phyloP scores from a whole-genome alignment of 2,888 invertebrate genomes.

The Acanthacorydalis orientalis region DNA sequence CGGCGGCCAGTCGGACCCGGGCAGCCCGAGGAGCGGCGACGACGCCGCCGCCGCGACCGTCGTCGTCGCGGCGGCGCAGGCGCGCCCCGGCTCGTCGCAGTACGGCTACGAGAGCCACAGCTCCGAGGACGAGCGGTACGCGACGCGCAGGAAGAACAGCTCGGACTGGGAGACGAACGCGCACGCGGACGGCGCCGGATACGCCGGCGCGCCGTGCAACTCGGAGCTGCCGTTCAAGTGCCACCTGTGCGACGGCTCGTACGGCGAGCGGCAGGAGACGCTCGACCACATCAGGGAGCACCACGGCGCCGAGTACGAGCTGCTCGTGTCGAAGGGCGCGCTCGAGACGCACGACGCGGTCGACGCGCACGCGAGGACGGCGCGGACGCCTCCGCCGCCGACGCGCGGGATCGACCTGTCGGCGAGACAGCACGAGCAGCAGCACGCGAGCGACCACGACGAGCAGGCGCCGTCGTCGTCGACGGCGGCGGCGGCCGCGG shows the following conservation, averaged over 20 bases:
- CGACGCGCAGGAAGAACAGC: constrained; percentile 14
- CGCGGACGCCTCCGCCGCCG: no score
- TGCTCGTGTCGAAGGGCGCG: constrained; percentile 69
- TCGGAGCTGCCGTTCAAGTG: constrained; percentile 76
- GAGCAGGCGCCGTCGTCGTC: constrained; percentile 25
- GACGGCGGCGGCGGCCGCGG: constrained; percentile 58
- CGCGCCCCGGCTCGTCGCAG: constrained; percentile 17
- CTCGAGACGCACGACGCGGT: constrained; percentile 40
- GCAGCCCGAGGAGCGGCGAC: constrained; percentile 19
- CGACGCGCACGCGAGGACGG: constrained; percentile 18
- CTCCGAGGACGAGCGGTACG: constrained; percentile 24
- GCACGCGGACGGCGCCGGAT: constrained; percentile 13
- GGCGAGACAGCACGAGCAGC: constrained; percentile 10
- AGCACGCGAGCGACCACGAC: constrained; percentile 25
- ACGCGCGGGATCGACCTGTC: constrained; percentile 16
- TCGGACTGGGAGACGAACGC: constrained; percentile 9
- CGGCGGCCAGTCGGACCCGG: constrained; percentile 29
- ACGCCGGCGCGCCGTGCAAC: constrained; percentile 23
- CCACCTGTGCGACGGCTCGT: constrained; percentile 81
- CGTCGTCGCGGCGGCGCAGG: constrained; percentile 20
- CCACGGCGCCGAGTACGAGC: constrained; percentile 63
- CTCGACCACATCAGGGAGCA: constrained; percentile 62
- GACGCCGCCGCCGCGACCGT: no score
- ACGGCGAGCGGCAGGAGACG: constrained; percentile 60
- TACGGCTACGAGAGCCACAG: constrained; percentile 22